These are phyloP conservation scores for Polyommatus icarus DNA, from an alignment of 2,888 invertebrate species.

Conservation along the genomic window DNA sequence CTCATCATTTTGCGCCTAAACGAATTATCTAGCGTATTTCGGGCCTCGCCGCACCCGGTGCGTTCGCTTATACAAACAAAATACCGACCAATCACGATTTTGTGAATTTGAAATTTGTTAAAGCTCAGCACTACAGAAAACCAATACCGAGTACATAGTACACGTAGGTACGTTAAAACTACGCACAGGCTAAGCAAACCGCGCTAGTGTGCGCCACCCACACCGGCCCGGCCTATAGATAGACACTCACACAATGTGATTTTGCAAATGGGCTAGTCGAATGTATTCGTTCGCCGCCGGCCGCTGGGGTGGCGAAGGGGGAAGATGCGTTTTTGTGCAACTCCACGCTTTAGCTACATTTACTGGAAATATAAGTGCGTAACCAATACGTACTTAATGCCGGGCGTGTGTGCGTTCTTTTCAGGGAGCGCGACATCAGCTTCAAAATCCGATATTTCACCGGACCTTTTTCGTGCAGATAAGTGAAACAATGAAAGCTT, in stretches of 20 bases:
- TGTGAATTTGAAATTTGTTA: conserved; percentile 80
- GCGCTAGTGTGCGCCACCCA: conserved; percentile 56
- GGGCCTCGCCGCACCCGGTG: conserved; percentile 55
- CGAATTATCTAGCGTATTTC: conserved; percentile 70
- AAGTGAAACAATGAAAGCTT: background rate
- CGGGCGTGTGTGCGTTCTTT: conserved; percentile 45
- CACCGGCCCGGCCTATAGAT: conserved; percentile 48
- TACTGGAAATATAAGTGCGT: conserved; percentile 76
- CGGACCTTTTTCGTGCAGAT: conserved; percentile 37
- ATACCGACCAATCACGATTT: conserved; percentile 78
- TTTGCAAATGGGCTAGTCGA: conserved; percentile 80
- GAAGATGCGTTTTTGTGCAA: conserved; percentile 79
- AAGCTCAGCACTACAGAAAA: conserved; percentile 76
- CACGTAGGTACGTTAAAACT: conserved; percentile 59
- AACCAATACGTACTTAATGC: conserved; percentile 53
- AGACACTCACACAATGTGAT: conserved; percentile 75
- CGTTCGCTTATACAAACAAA: conserved; percentile 75
- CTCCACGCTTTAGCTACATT: conserved; percentile 67
- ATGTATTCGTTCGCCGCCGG: conserved; percentile 76
- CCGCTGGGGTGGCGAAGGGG: conserved; percentile 60
- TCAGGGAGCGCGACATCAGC: conserved; percentile 43
- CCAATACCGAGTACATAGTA: conserved; percentile 68
- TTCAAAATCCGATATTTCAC: conserved; percentile 43
- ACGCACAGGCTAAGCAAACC: conserved; percentile 76
- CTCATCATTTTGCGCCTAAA: conserved; percentile 71